Evolutionary conservation across 2,888 invertebrate species (phyloP), one percentile per base, ranked within the genome.

Genomic region (Agrotis exclamationis): DNA sequence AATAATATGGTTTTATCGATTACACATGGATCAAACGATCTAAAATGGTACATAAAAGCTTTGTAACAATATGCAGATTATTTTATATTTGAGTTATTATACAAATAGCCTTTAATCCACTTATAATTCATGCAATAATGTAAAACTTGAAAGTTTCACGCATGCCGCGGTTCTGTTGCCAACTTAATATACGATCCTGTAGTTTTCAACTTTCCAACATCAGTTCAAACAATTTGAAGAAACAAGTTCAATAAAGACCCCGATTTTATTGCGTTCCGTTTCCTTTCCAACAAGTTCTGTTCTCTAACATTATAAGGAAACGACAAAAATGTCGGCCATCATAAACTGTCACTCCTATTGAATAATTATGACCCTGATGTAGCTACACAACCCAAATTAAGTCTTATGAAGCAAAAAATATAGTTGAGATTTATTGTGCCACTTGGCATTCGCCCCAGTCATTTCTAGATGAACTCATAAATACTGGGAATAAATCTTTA

Each of bases 261-360:
- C 63, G 50, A 54, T 79, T 77, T 80, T 82, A 85, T 83, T 76
- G 63, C 64, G 22, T 20, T 68, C 59, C 72, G 64, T 71, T 84
- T 85, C 80, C 86, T 77, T 65, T 66, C 47, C 59, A 70, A 85
- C 78, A 72, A 74, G 67, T 75, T 77, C 54, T 68, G 47, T 82
- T 70, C 76, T 70, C 54, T 48, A 71, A 80, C 75, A 83, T 83
- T 88, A 87, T 88, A 84, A 87, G 87, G 86, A 88, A 88, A 86
- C 84, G 80, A 85, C 87, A 82, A 85, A 39, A 86, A 77, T 84
- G 84, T 78, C 81, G 80, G 80, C 80, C 84, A 84, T 79, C 87
- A 88, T 89, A 87, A 79, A 89, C 83, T 90, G 89, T 89, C 90
- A 88, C 85, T 89, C 87, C 85, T 85, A 83, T 76, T 90, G 88